These are phyloP conservation scores for Plectropomus leopardus DNA, from an alignment of 2,113 vertebrate genomes.

Conservation along the genomic window DNA sequence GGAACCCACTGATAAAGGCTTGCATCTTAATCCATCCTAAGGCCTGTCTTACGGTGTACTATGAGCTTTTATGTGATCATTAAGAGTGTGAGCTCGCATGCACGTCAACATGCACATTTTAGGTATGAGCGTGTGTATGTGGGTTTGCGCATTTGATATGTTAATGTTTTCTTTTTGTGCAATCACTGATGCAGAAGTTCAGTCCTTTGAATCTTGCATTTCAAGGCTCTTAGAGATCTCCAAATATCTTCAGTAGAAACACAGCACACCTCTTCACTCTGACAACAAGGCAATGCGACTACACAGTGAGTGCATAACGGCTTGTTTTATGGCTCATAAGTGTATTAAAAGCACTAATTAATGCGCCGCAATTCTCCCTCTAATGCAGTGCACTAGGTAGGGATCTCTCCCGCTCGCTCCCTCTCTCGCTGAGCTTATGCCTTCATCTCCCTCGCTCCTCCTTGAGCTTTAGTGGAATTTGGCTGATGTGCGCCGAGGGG, in stretches of 20 bases:
- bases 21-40: slow-evolving; percentile 84
- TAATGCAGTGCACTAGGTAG: slow-evolving; percentile 60
- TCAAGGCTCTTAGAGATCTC: slow-evolving; percentile 60
- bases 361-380: slow-evolving; percentile 57
- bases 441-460: slow-evolving; percentile 67
- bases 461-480: slow-evolving; percentile 83
- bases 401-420: slow-evolving; percentile 11
- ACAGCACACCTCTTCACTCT: slow-evolving; percentile 48
- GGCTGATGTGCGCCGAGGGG: slow-evolving; percentile 68
- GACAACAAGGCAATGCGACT: slow-evolving; percentile 48
- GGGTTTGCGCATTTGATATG: slow-evolving; percentile 73
- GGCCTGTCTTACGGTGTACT: slow-evolving; percentile 75
- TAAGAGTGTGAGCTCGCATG: slow-evolving; percentile 66
- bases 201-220: slow-evolving; percentile 58
- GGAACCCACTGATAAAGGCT: slow-evolving; percentile 84
- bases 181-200: slow-evolving; percentile 34
- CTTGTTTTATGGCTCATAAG: slow-evolving; percentile 70
- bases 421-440: slow-evolving; percentile 54
- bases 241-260: slow-evolving; percentile 43
- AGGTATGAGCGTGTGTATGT: slow-evolving; percentile 53
- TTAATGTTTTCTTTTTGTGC: slow-evolving; percentile 64
- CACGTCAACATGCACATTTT: slow-evolving; percentile 33
- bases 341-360: slow-evolving; percentile 79
- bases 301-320: slow-evolving; percentile 52
- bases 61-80: slow-evolving; percentile 80